phyloP scores from a whole-genome alignment of 2,113 vertebrate species.

The Aegotheles bennettii region DNA sequence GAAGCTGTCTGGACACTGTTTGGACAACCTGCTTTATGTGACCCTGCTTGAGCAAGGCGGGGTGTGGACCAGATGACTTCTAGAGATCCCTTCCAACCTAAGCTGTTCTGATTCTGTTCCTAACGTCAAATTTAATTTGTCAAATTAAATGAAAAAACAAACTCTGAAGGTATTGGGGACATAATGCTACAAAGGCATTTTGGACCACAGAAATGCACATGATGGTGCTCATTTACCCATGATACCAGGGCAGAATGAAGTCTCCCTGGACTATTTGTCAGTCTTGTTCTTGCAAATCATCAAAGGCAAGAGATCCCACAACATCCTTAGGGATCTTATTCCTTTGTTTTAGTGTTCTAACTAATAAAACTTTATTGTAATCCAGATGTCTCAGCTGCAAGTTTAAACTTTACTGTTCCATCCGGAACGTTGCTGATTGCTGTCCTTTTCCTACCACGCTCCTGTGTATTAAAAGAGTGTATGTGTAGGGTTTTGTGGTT shows the following conservation, averaged over 20 bases:
- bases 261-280: not conserved
- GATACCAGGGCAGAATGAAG: not conserved
- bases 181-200: not conserved
- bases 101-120: not conserved
- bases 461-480: not conserved
- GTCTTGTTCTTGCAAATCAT: not conserved
- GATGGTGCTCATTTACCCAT: not conserved
- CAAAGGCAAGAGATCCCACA: not conserved
- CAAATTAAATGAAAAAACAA: not conserved
- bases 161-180: not conserved
- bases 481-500: not conserved
- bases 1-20: not conserved
- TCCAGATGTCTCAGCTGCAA: not conserved
- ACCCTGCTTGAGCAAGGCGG: not conserved
- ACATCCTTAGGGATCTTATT: not conserved
- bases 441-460: not conserved
- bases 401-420: not conserved
- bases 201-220: not conserved
- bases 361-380: not conserved
- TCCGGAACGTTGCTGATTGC: not conserved
- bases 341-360: not conserved
- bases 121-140: not conserved
- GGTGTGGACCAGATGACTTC: not conserved
- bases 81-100: not conserved
- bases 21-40: not conserved